A percentile compares a stretch with the other conserved stretches of the same genome.
Evolutionary conservation across 2,113 vertebrate genomes (phyloP).

Genomic region (Numenius arquata): DNA sequence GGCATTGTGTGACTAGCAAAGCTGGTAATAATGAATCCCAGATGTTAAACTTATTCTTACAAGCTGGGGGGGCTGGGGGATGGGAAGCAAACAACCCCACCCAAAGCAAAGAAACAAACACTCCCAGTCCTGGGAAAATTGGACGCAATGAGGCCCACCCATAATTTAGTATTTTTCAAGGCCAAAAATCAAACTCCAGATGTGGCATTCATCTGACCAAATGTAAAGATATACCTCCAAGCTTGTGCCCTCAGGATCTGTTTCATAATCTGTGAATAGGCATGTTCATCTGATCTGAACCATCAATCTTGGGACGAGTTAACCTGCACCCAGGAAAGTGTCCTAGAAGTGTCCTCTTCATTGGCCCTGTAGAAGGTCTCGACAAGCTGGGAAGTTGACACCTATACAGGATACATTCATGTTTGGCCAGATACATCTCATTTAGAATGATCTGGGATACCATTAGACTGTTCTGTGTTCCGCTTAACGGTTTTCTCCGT

Average conservation of each 20-base stretch:
- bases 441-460: background rate
- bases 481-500: background rate
- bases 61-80: background rate
- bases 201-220: rapidly evolving
- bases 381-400: background rate
- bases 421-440: background rate
- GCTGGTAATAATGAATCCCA: background rate
- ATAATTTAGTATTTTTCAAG: background rate
- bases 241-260: background rate
- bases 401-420: background rate
- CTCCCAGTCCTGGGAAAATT: background rate
- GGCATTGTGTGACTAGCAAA: background rate
- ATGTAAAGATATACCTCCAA: background rate
- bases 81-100: background rate
- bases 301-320: background rate
- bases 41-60: background rate
- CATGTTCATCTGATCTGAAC: background rate
- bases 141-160: background rate
- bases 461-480: background rate
- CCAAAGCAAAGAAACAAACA: background rate
- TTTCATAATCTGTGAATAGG: background rate
- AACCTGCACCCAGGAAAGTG: background rate
- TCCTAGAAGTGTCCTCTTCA: background rate
- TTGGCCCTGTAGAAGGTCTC: background rate
- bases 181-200: background rate